Conservation (phyloP, 2,113 vertebrate genomes). For the Actinemys pallida region DNA sequence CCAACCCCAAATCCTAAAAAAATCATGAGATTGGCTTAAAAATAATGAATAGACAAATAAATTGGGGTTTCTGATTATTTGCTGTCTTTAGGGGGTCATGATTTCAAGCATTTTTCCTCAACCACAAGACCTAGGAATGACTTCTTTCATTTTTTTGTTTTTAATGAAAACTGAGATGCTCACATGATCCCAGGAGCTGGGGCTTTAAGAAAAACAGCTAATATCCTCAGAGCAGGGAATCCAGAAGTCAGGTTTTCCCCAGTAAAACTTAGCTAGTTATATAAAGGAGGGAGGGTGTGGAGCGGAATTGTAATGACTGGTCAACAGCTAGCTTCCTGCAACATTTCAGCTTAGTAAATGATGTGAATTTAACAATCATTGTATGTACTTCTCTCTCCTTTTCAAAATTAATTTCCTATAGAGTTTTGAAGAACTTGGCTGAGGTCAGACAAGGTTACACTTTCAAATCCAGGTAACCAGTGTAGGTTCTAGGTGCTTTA, state of each 20-base stretch:
- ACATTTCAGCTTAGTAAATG: not conserved
- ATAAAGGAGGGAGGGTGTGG: not conserved
- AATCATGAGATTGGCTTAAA: not conserved
- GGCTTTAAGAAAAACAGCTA: not conserved
- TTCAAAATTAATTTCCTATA: not conserved
- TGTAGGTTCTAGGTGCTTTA: not conserved
- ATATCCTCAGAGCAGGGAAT: not conserved
- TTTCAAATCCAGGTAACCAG: not conserved
- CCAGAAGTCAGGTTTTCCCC: not conserved
- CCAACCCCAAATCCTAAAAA: not conserved
- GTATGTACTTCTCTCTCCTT: not conserved
- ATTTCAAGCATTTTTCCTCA: not conserved
- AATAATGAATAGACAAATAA: not conserved
- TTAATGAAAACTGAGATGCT: not conserved
- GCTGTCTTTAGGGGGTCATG: rapidly evolving
- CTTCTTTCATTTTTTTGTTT: not conserved
- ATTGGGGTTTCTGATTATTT: not conserved
- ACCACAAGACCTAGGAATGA: not conserved
- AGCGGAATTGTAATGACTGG: too few relatives aligned
- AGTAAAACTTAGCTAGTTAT: not conserved
- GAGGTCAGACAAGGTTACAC: not conserved
- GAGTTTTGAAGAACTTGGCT: not conserved
- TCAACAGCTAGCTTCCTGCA: too few relatives aligned
- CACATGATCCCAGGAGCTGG: not conserved
- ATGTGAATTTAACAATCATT: not conserved